A percentile compares a stretch with the other conserved stretches of the same genome.
Conservation (phyloP, 2,113 vertebrate genomes). For the Gasterosteus aculeatus region DNA sequence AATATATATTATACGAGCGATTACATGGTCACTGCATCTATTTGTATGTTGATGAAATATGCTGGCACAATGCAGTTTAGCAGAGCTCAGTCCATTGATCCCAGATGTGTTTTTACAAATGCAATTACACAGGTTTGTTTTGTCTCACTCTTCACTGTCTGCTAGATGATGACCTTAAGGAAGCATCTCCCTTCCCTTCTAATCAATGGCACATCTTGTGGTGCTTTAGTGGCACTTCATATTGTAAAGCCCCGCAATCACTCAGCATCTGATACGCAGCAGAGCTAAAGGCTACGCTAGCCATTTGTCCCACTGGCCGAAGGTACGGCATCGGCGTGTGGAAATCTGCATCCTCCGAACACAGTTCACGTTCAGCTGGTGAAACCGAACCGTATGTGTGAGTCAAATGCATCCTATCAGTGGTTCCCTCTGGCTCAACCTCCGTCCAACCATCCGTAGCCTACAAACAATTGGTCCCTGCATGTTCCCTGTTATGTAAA, state of each 20-base stretch:
- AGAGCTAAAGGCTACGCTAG: conserved; percentile 12
- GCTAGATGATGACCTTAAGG: conserved; percentile 70
- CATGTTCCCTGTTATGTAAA: conserved; percentile 44
- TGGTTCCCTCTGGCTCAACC: conserved; percentile 16
- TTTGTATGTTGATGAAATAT: conserved; percentile 61
- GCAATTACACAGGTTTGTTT: conserved; percentile 72
- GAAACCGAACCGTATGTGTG: conserved; percentile 13
- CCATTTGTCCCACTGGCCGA: conserved; percentile 30
- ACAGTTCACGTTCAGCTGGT: background rate
- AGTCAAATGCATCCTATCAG: conserved; percentile 27
- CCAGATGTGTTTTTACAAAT: conserved; percentile 67
- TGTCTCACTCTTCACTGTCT: conserved; percentile 51
- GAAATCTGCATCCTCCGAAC: conserved; percentile 8
- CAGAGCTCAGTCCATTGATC: conserved; percentile 53
- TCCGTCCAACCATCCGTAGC: background rate
- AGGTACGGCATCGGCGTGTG: background rate
- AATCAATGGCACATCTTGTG: conserved; percentile 67
- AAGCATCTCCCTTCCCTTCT: conserved; percentile 56
- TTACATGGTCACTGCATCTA: conserved; percentile 44
- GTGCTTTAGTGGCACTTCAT: conserved; percentile 70
- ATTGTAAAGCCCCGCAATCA: conserved; percentile 61
- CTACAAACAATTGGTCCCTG: background rate
- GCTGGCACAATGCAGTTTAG: conserved; percentile 34
- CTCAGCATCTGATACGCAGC: conserved; percentile 57
- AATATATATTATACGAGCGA: conserved; percentile 43